Percentiles rank a stretch among this genome's conserved stretches.
These are phyloP conservation scores for Ahaetulla prasina DNA, from an alignment of 2,113 vertebrate species.

Conservation along the genomic window DNA sequence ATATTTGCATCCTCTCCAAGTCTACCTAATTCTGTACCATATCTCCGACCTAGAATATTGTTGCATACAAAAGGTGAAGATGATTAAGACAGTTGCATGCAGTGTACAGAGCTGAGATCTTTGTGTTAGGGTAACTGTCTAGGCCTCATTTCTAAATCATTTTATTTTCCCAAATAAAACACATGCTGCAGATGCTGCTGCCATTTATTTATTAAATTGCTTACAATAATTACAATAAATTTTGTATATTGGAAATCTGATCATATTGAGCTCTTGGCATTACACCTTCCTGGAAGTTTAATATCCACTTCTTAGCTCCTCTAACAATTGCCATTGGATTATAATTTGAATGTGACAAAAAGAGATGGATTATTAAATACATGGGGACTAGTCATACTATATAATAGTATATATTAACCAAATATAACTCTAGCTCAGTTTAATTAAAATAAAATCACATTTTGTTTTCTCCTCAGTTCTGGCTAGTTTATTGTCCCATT, in stretches of 20 bases:
- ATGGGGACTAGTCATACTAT: neutral
- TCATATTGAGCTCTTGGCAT: neutral
- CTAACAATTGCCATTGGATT: neutral
- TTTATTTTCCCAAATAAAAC: neutral
- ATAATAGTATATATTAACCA: neutral
- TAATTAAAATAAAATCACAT: neutral
- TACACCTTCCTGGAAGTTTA: neutral
- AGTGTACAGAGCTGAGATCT: neutral
- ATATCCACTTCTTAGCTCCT: neutral
- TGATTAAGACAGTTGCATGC: neutral
- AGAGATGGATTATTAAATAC: neutral
- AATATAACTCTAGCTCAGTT: neutral
- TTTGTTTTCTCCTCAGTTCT: neutral
- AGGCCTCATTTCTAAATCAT: neutral
- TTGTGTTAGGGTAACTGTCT: neutral
- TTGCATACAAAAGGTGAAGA: neutral
- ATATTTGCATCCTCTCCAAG: neutral
- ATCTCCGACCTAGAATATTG: neutral
- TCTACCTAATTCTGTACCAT: neutral
- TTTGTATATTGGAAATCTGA: neutral
- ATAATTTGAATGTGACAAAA: neutral
- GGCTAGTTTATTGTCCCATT: too few relatives aligned
- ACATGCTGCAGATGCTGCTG: neutral
- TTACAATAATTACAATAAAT: neutral
- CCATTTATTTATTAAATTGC: neutral